phyloP scores from a whole-genome alignment of 2,113 vertebrate genomes.

The Prionailurus viverrinus region DNA sequence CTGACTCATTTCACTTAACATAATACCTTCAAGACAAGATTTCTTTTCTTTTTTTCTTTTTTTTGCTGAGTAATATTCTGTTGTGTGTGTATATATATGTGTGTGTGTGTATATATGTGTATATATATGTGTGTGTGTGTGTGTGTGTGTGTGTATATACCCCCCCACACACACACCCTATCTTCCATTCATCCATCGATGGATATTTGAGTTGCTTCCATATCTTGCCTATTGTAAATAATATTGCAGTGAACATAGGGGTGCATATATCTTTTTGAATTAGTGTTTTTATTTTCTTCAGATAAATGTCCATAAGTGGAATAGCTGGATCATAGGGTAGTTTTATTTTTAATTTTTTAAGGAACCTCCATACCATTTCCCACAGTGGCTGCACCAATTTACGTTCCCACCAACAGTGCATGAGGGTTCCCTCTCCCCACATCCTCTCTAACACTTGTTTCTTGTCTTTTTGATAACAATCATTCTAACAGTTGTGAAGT shows the following conservation, averaged over 20 bases:
- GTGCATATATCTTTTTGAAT: background rate
- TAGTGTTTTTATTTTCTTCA: background rate
- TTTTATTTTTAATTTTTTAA: background rate
- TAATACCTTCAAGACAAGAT: background rate
- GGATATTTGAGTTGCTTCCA: background rate
- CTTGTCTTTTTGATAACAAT: background rate
- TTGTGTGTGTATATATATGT: no score
- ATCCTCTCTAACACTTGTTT: background rate
- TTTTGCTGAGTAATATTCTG: no score
- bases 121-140: no score
- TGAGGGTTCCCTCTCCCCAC: background rate
- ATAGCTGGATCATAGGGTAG: background rate
- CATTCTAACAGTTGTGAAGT: background rate
- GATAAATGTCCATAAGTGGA: background rate
- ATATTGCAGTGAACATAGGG: background rate
- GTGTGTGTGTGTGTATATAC: no score
- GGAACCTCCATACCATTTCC: background rate
- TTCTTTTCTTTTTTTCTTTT: background rate
- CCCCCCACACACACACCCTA: background rate
- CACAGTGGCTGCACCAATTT: background rate
- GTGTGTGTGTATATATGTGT: accelerated
- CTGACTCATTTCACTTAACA: background rate
- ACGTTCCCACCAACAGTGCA: background rate
- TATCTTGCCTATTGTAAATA: background rate
- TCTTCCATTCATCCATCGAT: background rate